phyloP scores from a whole-genome alignment of 2,113 vertebrate genomes.

The Urocitellus parryii region DNA sequence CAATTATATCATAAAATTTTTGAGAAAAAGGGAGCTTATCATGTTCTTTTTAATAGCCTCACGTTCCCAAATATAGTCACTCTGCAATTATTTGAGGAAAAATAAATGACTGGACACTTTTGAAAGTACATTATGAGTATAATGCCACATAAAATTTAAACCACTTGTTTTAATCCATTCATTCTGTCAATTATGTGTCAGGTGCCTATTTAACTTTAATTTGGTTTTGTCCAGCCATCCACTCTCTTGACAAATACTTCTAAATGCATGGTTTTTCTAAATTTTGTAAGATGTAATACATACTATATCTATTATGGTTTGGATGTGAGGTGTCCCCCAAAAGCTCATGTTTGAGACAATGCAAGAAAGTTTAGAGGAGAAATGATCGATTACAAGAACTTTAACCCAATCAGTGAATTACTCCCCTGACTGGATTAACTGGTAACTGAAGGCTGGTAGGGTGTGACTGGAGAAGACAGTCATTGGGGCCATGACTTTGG shows the following conservation, averaged over 20 bases:
- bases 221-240: neutral
- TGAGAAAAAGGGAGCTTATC: neutral
- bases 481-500: too few species aligned
- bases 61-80: neutral
- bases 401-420: too few species aligned
- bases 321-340: too few species aligned
- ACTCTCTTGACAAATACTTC: neutral
- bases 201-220: neutral
- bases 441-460: too few species aligned
- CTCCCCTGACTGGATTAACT: too few species aligned
- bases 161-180: neutral
- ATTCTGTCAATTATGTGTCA: neutral
- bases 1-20: neutral
- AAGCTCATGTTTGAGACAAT: too few species aligned
- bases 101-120: constrained; percentile 3
- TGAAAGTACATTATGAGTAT: neutral
- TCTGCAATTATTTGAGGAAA: neutral
- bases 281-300: neutral
- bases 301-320: neutral
- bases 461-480: too few species aligned
- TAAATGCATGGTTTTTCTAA: neutral
- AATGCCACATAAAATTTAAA: neutral
- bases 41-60: neutral
- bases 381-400: too few species aligned
- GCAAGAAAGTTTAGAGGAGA: too few species aligned